phyloP scores from a whole-genome alignment of 2,888 invertebrate genomes.

The Watsonalla binaria region DNA sequence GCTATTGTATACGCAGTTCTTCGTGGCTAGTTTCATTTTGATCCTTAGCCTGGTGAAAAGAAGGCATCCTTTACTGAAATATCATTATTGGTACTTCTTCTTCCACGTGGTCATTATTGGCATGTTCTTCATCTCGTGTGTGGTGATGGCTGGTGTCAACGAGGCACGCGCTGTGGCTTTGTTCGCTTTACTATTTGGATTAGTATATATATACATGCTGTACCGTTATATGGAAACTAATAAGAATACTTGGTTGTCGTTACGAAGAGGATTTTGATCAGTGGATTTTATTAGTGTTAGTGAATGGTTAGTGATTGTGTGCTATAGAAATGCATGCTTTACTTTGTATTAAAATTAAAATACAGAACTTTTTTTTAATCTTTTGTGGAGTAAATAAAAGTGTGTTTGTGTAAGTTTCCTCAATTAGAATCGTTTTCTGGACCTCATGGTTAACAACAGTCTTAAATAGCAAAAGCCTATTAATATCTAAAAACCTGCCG shows the following conservation, averaged over 20 bases:
- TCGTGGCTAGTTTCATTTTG: constrained; percentile 47
- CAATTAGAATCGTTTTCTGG: no score
- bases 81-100: constrained; percentile 45
- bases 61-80: constrained; percentile 35
- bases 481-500: no score
- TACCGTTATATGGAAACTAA: constrained; percentile 32
- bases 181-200: constrained; percentile 23
- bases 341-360: no score
- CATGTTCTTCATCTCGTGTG: constrained; percentile 33
- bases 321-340: no score
- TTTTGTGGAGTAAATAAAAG: no score
- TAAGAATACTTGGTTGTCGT: constrained; percentile 25
- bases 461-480: no score
- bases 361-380: no score
- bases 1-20: constrained; percentile 47
- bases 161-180: constrained; percentile 26
- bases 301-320: no score
- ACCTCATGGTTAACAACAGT: no score
- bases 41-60: constrained; percentile 40
- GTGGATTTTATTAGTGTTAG: constrained; percentile 3
- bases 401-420: no score
- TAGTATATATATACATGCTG: constrained; percentile 36
- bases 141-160: constrained; percentile 38
- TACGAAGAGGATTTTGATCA: constrained; percentile 36
- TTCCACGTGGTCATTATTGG: constrained; percentile 43